phyloP scores from a whole-genome alignment of 2,888 invertebrate species.

The Linnaemya vulpina region DNA sequence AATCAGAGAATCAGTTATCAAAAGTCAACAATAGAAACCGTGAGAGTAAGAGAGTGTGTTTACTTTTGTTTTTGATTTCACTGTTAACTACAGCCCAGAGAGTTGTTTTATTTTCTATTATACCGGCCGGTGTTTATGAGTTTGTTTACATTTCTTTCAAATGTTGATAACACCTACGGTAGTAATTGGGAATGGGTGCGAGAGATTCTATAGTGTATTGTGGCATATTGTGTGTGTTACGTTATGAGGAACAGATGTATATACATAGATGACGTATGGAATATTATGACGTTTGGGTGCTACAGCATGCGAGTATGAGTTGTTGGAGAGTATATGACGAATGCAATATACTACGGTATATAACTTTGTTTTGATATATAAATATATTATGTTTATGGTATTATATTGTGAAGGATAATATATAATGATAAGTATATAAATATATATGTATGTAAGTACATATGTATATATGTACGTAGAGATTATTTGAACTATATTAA shows the following conservation, averaged over 20 bases:
- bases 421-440: too few species aligned
- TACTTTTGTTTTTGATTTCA: constrained; percentile 36
- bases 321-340: too few species aligned
- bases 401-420: too few species aligned
- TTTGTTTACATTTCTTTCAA: constrained; percentile 60
- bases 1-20: background rate
- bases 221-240: constrained; percentile 52
- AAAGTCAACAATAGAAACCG: constrained; percentile 32
- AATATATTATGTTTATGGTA: too few species aligned
- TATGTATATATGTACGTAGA: too few species aligned
- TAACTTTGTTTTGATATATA: too few species aligned
- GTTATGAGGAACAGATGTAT: constrained; percentile 9
- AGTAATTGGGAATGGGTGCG: constrained; percentile 16
- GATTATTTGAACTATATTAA: too few species aligned
- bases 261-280: constrained; percentile 2
- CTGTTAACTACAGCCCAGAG: constrained; percentile 39
- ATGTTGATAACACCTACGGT: constrained; percentile 54
- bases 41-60: constrained; percentile 54
- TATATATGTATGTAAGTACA: too few species aligned
- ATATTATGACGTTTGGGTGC: too few species aligned
- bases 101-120: constrained; percentile 31
- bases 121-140: constrained; percentile 77
- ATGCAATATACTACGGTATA: too few species aligned
- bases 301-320: too few species aligned
- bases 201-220: constrained; percentile 70